phyloP scores from a whole-genome alignment of 2,113 vertebrate species.

The Sander vitreus region DNA sequence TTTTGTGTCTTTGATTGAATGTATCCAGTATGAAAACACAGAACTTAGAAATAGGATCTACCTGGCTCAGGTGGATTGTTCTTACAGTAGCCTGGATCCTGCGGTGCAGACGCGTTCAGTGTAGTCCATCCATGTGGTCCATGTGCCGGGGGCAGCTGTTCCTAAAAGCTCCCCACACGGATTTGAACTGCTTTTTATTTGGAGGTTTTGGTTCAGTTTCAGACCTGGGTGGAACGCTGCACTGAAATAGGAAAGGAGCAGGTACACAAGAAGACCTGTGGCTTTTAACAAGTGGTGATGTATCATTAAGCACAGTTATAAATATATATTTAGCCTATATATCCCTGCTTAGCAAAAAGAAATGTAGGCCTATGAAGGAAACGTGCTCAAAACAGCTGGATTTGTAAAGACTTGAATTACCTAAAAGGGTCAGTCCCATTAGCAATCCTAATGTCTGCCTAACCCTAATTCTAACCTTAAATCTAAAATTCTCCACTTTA shows the following conservation, averaged over 20 bases:
- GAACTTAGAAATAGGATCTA: background rate
- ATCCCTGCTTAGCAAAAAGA: background rate
- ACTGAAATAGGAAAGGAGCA: slow-evolving; percentile 29
- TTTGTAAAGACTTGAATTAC: slow-evolving; percentile 20
- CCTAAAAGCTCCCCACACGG: slow-evolving; percentile 3
- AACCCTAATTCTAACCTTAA: slow-evolving; percentile 26
- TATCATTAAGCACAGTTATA: background rate
- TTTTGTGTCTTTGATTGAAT: too few species aligned
- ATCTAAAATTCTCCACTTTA: slow-evolving; percentile 6
- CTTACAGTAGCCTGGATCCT: too few species aligned
- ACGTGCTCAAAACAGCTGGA: background rate
- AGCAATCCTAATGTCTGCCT: slow-evolving; percentile 7
- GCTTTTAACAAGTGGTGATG: slow-evolving; percentile 18
- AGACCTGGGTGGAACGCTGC: background rate
- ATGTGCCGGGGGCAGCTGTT: slow-evolving; percentile 31
- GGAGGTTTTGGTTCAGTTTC: slow-evolving; percentile 13
- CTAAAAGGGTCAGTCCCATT: slow-evolving; percentile 1
- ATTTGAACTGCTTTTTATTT: slow-evolving; percentile 20
- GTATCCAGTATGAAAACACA: too few species aligned
- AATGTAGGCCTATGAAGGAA: background rate
- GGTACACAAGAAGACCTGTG: slow-evolving; percentile 1
- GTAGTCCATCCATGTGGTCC: background rate
- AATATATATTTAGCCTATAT: background rate
- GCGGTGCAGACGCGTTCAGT: slow-evolving; percentile 2
- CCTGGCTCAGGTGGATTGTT: background rate